A percentile compares a stretch with the other conserved stretches of the same genome.
Evolutionary conservation across 2,113 vertebrate genomes (phyloP).

Genomic region (Chelonoidis abingdonii): DNA sequence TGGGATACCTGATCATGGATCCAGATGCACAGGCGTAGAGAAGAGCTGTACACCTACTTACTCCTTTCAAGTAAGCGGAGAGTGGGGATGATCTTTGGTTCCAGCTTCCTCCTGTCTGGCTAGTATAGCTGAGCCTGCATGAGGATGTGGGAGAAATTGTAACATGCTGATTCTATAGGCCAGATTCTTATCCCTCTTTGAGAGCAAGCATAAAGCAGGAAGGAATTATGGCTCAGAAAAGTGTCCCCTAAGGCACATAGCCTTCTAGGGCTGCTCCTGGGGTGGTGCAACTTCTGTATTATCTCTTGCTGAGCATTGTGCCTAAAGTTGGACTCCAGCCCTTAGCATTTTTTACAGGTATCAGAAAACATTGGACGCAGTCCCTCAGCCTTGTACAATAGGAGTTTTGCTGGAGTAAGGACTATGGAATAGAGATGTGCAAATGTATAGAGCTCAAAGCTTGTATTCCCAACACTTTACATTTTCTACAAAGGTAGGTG

Average conservation of each 20-base stretch:
- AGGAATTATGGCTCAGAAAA: neutral
- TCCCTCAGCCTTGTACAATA: neutral
- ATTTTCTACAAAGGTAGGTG: conserved; percentile 5
- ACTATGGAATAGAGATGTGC: neutral
- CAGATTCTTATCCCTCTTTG: fast-evolving
- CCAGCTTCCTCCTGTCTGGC: neutral
- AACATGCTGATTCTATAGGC: neutral
- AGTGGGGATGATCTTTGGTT: neutral
- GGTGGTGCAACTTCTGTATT: neutral
- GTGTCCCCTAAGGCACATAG: neutral
- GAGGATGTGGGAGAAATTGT: neutral
- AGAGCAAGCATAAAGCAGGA: neutral
- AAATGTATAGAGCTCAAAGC: neutral
- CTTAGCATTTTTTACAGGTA: neutral
- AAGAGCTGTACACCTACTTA: neutral
- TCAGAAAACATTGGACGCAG: neutral
- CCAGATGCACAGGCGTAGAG: neutral
- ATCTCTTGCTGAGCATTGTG: neutral
- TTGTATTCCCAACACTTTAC: neutral
- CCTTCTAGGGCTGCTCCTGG: neutral
- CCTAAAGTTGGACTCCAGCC: neutral
- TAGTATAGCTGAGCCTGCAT: neutral
- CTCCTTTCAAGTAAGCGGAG: neutral
- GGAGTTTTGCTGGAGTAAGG: neutral
- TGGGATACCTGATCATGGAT: neutral